Conservation (phyloP, 2,888 invertebrate species). For the Gisinianus flammeolus region DNA sequence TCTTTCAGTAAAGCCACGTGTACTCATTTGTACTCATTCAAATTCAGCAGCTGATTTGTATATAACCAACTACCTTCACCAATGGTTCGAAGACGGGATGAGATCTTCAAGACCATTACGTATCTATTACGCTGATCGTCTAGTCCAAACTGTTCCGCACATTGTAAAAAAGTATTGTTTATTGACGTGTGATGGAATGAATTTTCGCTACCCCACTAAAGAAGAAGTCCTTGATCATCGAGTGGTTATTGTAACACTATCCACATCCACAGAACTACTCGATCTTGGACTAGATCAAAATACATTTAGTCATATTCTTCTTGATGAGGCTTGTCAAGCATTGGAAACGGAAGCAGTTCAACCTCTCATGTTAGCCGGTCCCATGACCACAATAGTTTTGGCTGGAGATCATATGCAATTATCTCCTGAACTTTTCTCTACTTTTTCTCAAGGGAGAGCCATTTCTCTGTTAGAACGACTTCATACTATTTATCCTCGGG, state of each 20-base stretch:
- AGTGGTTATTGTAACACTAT: constrained; percentile 78
- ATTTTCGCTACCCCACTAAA: constrained; percentile 73
- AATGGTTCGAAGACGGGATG: constrained; percentile 68
- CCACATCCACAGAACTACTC: constrained; percentile 76
- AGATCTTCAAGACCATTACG: constrained; percentile 72
- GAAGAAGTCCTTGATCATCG: constrained; percentile 74
- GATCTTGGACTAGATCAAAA: constrained; percentile 72
- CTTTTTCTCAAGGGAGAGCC: constrained; percentile 36
- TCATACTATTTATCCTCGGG: constrained; percentile 76
- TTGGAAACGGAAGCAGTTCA: constrained; percentile 85
- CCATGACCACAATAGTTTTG: constrained; percentile 75
- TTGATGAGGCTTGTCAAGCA: constrained; percentile 86
- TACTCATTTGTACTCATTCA: constrained; percentile 83
- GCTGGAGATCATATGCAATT: constrained; percentile 79
- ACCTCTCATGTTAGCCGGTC: constrained; percentile 75
- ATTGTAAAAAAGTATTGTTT: constrained; percentile 77
- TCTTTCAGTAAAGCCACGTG: constrained; percentile 66
- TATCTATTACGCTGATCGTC: constrained; percentile 78
- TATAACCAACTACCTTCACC: constrained; percentile 80
- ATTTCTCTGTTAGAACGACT: constrained; percentile 72
- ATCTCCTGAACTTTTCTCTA: constrained; percentile 38
- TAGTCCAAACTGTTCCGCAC: constrained; percentile 77
- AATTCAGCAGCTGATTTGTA: constrained; percentile 84
- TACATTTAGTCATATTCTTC: constrained; percentile 78
- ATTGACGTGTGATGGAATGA: constrained; percentile 65